Conservation (phyloP, 2,797 vertebrate genomes). For the Sebastiscus tertius region DNA sequence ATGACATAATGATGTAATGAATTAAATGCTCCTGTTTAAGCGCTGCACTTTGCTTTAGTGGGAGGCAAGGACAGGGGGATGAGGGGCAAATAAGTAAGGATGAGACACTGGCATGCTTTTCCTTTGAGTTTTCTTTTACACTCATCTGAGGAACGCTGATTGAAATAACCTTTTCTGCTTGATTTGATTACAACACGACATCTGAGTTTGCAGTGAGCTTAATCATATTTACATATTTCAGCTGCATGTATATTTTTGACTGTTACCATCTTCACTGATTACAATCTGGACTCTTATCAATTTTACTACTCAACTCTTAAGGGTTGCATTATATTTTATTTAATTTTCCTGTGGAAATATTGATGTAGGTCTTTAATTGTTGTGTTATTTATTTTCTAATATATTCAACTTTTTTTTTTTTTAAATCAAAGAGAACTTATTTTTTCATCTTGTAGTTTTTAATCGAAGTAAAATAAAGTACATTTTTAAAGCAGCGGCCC, state of each 20-base stretch:
- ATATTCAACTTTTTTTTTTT: not conserved
- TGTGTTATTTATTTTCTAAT: not conserved
- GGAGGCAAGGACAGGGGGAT: conserved; percentile 60
- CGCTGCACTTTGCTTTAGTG: conserved; percentile 67
- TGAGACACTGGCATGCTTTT: conserved; percentile 34
- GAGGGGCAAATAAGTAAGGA: conserved; percentile 44
- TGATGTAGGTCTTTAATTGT: not conserved
- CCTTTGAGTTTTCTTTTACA: conserved; percentile 26
- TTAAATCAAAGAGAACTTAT: not conserved
- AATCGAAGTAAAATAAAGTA: not conserved
- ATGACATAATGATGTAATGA: conserved; percentile 96
- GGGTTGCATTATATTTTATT: not conserved
- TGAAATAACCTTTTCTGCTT: conserved; percentile 62
- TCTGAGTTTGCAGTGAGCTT: conserved; percentile 42
- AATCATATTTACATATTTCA: conserved; percentile 61
- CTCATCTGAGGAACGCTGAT: conserved; percentile 42
- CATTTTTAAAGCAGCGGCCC: conserved; percentile 3
- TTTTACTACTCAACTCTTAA: not conserved
- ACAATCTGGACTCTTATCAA: not conserved
- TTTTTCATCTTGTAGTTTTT: not conserved
- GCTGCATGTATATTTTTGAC: conserved; percentile 20
- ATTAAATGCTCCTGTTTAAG: conserved; percentile 92
- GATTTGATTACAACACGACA: conserved; percentile 50
- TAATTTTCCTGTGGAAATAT: not conserved
- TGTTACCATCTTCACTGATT: conserved; percentile 5